Conservation (phyloP, 2,888 invertebrate genomes). For the Agrochola macilenta region DNA sequence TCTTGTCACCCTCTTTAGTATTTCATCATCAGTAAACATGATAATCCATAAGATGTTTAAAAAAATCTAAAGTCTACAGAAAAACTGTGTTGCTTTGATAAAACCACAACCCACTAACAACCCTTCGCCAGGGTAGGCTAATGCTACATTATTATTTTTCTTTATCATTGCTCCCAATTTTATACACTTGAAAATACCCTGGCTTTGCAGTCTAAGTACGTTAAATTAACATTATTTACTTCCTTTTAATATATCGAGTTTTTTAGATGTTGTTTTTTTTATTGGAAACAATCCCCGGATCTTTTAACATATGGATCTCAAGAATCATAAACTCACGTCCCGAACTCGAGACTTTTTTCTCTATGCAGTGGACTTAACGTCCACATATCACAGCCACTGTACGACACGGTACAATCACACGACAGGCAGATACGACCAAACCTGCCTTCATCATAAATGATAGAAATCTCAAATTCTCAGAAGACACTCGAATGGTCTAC, state of each 20-base stretch:
- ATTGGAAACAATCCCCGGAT: slow-evolving; percentile 65
- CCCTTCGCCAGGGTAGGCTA: slow-evolving; percentile 21
- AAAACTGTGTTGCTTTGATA: slow-evolving; percentile 27
- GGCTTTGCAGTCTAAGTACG: slow-evolving; percentile 46
- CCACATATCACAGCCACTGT: slow-evolving; percentile 85
- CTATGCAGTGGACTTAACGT: slow-evolving; percentile 60
- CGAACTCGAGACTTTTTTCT: slow-evolving; percentile 64
- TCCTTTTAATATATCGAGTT: slow-evolving; percentile 17
- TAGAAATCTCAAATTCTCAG: slow-evolving; percentile 46
- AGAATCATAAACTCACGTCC: slow-evolving; percentile 64
- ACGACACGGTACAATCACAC: slow-evolving; percentile 77
- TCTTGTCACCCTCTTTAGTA: slow-evolving; percentile 11
- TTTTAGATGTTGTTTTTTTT: slow-evolving; percentile 22
- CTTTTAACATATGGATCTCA: slow-evolving; percentile 82
- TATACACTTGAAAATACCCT: slow-evolving; percentile 9
- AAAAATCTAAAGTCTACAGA: slow-evolving; percentile 4
- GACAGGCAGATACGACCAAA: slow-evolving; percentile 62
- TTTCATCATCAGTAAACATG: slow-evolving; percentile 9
- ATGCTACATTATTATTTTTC: neutral
- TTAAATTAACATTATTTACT: slow-evolving; percentile 14
- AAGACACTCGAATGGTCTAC: slow-evolving; percentile 47
- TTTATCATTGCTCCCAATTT: neutral
- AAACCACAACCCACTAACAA: slow-evolving; percentile 27
- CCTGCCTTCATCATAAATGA: slow-evolving; percentile 30
- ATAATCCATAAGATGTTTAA: slow-evolving; percentile 16